Conservation (phyloP, 2,797 vertebrate genomes). For the Halcyon badia region DNA sequence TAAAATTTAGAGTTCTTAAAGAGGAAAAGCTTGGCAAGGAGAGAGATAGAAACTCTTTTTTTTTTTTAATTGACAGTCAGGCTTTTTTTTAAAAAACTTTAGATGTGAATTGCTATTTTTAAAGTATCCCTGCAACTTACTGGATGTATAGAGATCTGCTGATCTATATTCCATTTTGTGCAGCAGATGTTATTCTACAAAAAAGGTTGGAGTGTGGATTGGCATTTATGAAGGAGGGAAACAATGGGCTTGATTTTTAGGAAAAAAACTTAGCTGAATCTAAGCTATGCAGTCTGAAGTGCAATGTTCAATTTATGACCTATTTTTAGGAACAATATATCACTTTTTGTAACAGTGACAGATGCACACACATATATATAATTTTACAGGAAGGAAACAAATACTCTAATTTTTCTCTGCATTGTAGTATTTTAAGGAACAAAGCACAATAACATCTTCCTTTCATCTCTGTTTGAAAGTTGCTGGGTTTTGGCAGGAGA, state of each 20-base stretch:
- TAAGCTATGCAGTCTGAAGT: background rate
- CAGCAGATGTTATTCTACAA: background rate
- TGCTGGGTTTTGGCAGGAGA: background rate
- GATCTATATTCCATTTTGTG: background rate
- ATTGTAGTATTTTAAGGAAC: background rate
- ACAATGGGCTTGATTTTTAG: constrained; percentile 22
- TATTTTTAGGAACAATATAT: constrained; percentile 32
- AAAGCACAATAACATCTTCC: background rate
- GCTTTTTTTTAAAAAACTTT: background rate
- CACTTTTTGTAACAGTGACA: constrained; percentile 12
- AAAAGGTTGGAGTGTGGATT: background rate
- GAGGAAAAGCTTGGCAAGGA: background rate
- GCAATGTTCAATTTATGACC: background rate
- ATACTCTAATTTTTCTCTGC: background rate
- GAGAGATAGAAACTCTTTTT: background rate
- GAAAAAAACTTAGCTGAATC: background rate
- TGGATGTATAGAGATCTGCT: background rate
- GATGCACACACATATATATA: background rate
- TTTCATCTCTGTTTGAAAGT: constrained; percentile 1
- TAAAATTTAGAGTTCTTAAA: background rate
- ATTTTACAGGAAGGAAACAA: constrained; percentile 29
- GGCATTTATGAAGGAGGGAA: constrained; percentile 13
- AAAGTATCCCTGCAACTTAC: background rate
- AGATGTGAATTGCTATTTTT: background rate
- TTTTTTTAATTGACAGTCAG: background rate